Conservation (phyloP, 2,797 vertebrate genomes). For the Brotula barbata region DNA sequence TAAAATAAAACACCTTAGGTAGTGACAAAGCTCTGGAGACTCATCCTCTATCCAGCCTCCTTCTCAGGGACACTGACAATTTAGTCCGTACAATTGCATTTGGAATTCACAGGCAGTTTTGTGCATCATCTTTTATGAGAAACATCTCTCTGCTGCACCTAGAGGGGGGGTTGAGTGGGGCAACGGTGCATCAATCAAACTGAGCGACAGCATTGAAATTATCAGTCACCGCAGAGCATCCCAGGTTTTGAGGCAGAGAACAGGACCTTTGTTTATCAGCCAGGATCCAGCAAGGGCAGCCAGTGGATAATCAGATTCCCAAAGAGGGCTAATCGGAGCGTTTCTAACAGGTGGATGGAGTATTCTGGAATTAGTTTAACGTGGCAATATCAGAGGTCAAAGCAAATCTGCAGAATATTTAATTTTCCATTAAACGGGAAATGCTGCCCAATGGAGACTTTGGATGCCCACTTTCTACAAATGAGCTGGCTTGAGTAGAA, state of each 20-base stretch:
- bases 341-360: conserved; percentile 41
- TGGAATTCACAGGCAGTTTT: conserved; percentile 66
- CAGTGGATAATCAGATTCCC: conserved; percentile 60
- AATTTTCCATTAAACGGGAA: conserved; percentile 20
- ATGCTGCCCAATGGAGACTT: conserved; percentile 23
- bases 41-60: conserved; percentile 42
- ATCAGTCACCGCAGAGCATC: conserved; percentile 65
- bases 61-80: conserved; percentile 62
- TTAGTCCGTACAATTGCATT: conserved; percentile 66
- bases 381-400: conserved; percentile 2
- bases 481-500: conserved; percentile 51
- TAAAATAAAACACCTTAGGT: conserved; percentile 68
- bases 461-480: conserved; percentile 32
- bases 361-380: conserved; percentile 17
- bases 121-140: conserved; percentile 71
- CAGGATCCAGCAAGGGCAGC: conserved; percentile 55
- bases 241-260: conserved; percentile 54
- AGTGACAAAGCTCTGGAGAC: conserved; percentile 53
- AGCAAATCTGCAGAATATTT: conserved; percentile 10
- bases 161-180: conserved; percentile 47
- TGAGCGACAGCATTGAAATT: conserved; percentile 69
- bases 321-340: conserved; percentile 25
- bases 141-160: conserved; percentile 57
- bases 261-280: conserved; percentile 68
- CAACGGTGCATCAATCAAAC: conserved; percentile 71